Base-by-base conservation (phyloP, 2,113 vertebrate species). In the Lampris incognitus region DNA sequence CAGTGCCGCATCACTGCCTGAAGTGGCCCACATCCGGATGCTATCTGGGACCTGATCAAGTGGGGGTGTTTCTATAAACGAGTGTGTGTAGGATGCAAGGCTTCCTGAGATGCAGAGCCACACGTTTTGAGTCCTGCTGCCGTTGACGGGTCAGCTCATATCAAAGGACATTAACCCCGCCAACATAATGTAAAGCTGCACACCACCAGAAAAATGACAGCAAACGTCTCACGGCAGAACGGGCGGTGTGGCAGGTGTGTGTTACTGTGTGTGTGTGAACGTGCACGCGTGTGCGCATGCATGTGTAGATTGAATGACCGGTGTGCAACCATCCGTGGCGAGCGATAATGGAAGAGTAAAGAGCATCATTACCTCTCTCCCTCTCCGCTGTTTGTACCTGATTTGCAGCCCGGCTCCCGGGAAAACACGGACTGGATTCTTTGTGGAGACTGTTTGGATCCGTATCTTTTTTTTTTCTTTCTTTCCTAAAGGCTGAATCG, bases 271-370 rank as follows among this genome's bases (percentile, higher is more conserved):
- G 11, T 63, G 82, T 9, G 61, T 11, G 61, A 24, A 39, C 62
- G 61, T 74, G 66, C 42, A 55, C 66, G 62, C 49, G 46, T 40
- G 59, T 46, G 50, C 49, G 57, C 67, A 39, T 11, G 49, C 5
- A 72, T 38, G 42, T 51, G 44, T 1, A 62, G 87, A 87, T 82
- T 6, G 59, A 81, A 91, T 79, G 83, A 89, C 79, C 75, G 39
- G 75, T 74, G 91, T 87, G 88, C 87, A 73, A 69, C 78, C 89
- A 89, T 48, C 82, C 86, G 49, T 88, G 90, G 72, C 42, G 70
- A 87, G 87, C 64, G 83, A 86, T 94, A 93, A 94, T 94, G 92
- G 91, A 87, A 92, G 92, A 92, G 84, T 87, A 84, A 88, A 92
- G 79, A 92, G 90, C 90, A 90, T 93, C 89, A 93, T 94, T 93